Conservation (phyloP, 2,797 vertebrate genomes). For the Gastrophryne carolinensis region DNA sequence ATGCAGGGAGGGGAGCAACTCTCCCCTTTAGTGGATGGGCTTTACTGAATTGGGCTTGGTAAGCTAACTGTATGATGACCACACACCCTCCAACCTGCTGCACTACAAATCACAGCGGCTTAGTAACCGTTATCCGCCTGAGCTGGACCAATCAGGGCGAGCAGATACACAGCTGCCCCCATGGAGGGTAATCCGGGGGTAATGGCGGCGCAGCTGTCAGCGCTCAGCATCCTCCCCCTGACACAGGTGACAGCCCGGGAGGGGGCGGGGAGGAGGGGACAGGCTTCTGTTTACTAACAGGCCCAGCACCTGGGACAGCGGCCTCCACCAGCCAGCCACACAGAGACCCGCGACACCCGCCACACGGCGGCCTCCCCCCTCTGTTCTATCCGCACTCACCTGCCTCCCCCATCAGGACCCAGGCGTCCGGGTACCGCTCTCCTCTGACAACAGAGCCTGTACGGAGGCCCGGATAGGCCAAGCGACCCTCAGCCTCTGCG, state of each 20-base stretch:
- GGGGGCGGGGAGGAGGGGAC: neutral
- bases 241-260: neutral
- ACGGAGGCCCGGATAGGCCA: conserved; percentile 39
- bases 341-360: no score
- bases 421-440: neutral
- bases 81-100: no score
- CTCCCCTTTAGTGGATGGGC: no score
- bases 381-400: conserved; percentile 11
- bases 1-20: no score
- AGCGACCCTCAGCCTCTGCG: neutral
- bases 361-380: neutral
- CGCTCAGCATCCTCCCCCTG: neutral
- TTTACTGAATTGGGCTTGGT: no score
- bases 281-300: neutral
- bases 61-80: no score
- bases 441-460: conserved; percentile 35
- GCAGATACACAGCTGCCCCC: no score
- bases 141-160: no score
- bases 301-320: conserved; percentile 42
- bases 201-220: neutral
- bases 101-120: no score
- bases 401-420: conserved; percentile 31
- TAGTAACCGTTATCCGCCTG: no score
- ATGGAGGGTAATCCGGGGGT: no score
- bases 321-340: neutral